A percentile compares a stretch with the other conserved stretches of the same genome.
Evolutionary conservation across 2,888 invertebrate genomes (phyloP).

Genomic region (Pilophorus perplexus): DNA sequence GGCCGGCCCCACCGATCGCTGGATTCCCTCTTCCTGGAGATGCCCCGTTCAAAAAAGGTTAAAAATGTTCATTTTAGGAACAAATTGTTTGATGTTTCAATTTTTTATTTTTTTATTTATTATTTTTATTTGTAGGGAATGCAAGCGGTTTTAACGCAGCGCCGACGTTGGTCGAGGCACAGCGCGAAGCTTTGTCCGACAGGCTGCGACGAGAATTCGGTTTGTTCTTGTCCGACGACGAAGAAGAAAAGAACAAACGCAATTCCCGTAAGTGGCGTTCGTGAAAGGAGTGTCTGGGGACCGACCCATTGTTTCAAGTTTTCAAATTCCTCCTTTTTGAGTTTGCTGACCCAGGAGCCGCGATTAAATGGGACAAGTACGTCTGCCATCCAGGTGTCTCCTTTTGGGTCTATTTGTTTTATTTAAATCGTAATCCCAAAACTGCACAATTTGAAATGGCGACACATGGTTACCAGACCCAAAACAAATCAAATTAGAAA

Average conservation of each 20-base stretch:
- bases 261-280: constrained; percentile 1
- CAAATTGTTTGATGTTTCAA: not conserved
- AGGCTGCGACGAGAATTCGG: constrained; percentile 80
- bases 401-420: no score
- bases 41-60: constrained; percentile 29
- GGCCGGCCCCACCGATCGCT: not conserved
- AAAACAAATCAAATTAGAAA: no score
- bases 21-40: not conserved
- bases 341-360: no score
- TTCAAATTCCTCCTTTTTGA: no score
- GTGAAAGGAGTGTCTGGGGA: no score
- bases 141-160: constrained; percentile 70
- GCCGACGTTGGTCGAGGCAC: constrained; percentile 79
- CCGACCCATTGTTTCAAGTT: no score
- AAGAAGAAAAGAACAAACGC: constrained; percentile 53
- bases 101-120: not conserved
- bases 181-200: constrained; percentile 83
- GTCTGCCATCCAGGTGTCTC: not conserved
- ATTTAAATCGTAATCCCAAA: no score
- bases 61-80: not conserved
- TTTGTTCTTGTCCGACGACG: constrained; percentile 66
- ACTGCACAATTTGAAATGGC: no score
- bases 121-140: not conserved
- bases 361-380: not conserved
- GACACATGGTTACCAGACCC: no score